A percentile compares a stretch with the other conserved stretches of the same genome.
phyloP scores from a whole-genome alignment of 1,140 invertebrate genomes.

The Scaptodrosophila lebanonensis region DNA sequence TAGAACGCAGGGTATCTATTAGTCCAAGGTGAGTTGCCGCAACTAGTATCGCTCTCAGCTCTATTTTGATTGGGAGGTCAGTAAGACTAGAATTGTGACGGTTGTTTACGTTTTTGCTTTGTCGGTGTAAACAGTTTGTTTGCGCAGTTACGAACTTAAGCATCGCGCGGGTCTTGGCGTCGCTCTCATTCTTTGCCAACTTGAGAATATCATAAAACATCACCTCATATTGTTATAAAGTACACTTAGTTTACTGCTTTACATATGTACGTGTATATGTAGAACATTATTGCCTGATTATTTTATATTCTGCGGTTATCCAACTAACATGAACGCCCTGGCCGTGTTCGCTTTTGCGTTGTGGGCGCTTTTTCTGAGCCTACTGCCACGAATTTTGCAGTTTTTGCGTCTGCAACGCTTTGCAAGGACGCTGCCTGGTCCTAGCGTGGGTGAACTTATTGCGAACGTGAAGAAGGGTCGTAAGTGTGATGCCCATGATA shows the following conservation, averaged over 20 bases:
- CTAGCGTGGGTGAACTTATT: slow-evolving; percentile 52
- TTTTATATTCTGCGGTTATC: neutral
- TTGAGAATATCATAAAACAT: too few relatives aligned
- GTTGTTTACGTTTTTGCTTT: too few relatives aligned
- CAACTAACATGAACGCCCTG: slow-evolving; percentile 46
- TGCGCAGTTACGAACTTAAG: too few relatives aligned
- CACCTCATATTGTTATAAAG: too few relatives aligned
- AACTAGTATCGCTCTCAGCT: too few relatives aligned
- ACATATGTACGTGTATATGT: neutral
- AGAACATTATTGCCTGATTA: neutral
- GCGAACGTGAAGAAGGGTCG: slow-evolving; percentile 66
- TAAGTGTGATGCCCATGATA: slow-evolving; percentile 25
- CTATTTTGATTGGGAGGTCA: too few relatives aligned
- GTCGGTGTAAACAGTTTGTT: too few relatives aligned
- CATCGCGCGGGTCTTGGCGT: too few relatives aligned
- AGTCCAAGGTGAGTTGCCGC: too few relatives aligned
- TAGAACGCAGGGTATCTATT: too few relatives aligned
- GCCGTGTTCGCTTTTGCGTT: slow-evolving; percentile 58
- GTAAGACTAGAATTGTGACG: too few relatives aligned
- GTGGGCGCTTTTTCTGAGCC: slow-evolving; percentile 64
- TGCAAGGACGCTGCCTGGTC: slow-evolving; percentile 51
- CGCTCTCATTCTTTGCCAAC: too few relatives aligned
- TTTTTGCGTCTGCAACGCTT: slow-evolving; percentile 53
- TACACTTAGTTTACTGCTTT: neutral
- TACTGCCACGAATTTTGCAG: slow-evolving; percentile 43